Evolutionary conservation across 1,140 invertebrate species (phyloP), one percentile per base, ranked within the genome.

Genomic region (Papilio aristodemus): DNA sequence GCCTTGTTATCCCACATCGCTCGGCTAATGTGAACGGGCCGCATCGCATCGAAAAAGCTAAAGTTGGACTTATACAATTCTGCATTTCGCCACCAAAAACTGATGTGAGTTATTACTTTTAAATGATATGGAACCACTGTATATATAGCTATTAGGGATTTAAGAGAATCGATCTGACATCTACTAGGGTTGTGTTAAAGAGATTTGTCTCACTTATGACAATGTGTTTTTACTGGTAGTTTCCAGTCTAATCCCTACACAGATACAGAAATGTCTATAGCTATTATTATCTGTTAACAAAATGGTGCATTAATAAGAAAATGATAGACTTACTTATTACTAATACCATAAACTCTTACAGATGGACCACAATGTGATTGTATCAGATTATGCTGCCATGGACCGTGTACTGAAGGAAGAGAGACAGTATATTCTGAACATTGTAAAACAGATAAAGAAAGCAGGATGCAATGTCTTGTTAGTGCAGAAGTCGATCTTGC

Each of bases 41-140:
- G 0, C 97, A 95, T 75, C 95, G 95, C 80, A 93, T 99, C 72
- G 99, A 99, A 86, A 99, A 99, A 89, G 98, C 98, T 2, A 99
- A 99, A 92, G 99, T 99, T 93, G 99, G 97, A 73, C 94, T 99
- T 0, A 99, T 99, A 78, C 99, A 99, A 88, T 99, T 99, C 88
- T 99, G 99, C 89, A 98, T 99, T 89, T 99, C 99, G 46, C 98
- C 99, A 68, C 99, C 99, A 8, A 99, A 99, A 93, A 99, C 99
- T 71, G 98, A 99, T 93, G 97, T 98, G 92, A 94, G 93, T 93
- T 6, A 17, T 50, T 63, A 71, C 63, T 32, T 32, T 32, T 32
- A 32, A 2, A 32, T 6, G 27, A 32, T 3, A 3, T 32, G 27
- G 6, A 32, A 32, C 27, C 6, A 32, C 27, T 32, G n/a, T n/a